These are phyloP conservation scores for Corvus moneduloides DNA, from an alignment of 2,113 vertebrate species.

Conservation along the genomic window DNA sequence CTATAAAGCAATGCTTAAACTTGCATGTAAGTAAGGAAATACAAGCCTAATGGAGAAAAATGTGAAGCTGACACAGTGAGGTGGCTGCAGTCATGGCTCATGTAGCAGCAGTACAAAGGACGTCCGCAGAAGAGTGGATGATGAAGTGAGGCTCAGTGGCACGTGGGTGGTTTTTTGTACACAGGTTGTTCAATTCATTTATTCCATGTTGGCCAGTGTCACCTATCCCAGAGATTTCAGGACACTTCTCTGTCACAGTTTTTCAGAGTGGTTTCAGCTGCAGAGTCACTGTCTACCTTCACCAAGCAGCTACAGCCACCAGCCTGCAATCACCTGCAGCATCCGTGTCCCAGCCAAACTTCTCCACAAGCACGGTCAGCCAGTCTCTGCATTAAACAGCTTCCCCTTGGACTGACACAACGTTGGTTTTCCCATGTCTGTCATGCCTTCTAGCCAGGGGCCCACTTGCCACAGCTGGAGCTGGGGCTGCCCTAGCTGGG, in stretches of 20 bases:
- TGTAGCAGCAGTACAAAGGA: background rate
- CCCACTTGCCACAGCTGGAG: background rate
- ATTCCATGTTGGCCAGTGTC: background rate
- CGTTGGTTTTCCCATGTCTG: accelerated
- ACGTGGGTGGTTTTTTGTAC: accelerated
- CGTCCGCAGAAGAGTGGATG: background rate
- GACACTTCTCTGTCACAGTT: background rate
- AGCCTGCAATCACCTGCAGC: background rate
- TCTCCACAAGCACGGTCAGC: background rate
- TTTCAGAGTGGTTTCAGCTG: background rate
- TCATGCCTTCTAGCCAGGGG: background rate
- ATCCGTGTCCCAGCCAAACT: background rate
- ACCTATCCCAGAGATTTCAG: background rate
- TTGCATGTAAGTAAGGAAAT: background rate
- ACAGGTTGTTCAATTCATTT: background rate
- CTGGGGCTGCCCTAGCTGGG: background rate
- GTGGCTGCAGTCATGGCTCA: background rate
- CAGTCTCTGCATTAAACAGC: background rate
- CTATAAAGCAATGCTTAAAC: background rate
- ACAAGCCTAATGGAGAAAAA: background rate
- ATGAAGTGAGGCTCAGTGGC: background rate
- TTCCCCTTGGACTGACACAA: background rate
- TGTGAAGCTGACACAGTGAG: background rate
- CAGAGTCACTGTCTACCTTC: background rate
- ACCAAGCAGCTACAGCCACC: background rate